Evolutionary conservation across 2,797 vertebrate genomes (phyloP), one percentile per base, ranked within the genome.

Genomic region (Hyperoplus lanceolatus): DNA sequence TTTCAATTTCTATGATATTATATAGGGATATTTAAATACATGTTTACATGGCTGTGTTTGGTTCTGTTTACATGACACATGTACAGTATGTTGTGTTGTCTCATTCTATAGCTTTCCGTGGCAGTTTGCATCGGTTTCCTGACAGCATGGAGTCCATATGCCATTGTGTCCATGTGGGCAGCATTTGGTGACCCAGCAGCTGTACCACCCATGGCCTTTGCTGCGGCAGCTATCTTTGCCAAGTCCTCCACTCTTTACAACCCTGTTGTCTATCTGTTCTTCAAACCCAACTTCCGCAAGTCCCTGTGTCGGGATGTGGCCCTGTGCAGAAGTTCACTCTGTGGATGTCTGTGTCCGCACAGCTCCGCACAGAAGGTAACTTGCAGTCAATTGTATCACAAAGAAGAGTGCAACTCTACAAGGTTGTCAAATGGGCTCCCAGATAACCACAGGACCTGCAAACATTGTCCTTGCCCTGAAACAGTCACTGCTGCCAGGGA

Each of bases 231-330:
- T 0, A 87, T 91, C 51, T 96, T 95, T 75, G 96, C 96, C 83
- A 97, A 97, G 85, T 96, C 96, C 76, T 97, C 96, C 0, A 96
- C 96, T 0, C 93, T 96, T 87, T 96, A 97, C 91, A 97, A 96
- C 87, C 96, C 96, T 0, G 82, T 96, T 66, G 88, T 96, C 61
- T 96, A 95, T 80, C 92, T 97, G 89, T 87, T 95, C 21, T 93
- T 97, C 85, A 96, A 97, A 85, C 96, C 90, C 62, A 97, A 92
- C 89, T 97, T 97, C 89, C 95, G 96, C 29, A 93, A 83, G 77
- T 94, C 86, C 16, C 85, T 97, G 51, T 92, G 74, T 85, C 87
- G 92, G 79, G 92, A 94, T 80, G 88, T 90, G 1, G 90, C 84
- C 50, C 73, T 51, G 58, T 96, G 77, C 92, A 91, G 90, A 45